A percentile compares a stretch with the other conserved stretches of the same genome.
These are phyloP conservation scores for Monomorium pharaonis DNA, from an alignment of 1,140 invertebrate genomes.

Conservation along the genomic window DNA sequence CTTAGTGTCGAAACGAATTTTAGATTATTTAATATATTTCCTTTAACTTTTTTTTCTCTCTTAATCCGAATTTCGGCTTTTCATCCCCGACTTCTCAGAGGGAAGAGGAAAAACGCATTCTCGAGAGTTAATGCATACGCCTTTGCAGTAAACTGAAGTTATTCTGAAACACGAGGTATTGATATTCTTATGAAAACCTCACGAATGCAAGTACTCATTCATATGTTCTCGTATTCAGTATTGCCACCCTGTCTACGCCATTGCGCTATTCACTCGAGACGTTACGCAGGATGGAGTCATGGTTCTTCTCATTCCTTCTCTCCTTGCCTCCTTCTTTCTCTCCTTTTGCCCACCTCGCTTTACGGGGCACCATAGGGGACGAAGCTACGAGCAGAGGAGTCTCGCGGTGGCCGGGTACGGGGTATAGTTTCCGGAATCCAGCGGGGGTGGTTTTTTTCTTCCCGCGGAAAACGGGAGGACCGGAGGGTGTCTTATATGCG, in stretches of 20 bases:
- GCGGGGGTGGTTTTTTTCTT: slow-evolving; percentile 73
- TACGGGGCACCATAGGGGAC: slow-evolving; percentile 41
- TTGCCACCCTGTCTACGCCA: slow-evolving; percentile 64
- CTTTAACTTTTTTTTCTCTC: neutral
- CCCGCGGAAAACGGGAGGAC: slow-evolving; percentile 75
- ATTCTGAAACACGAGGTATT: slow-evolving; percentile 37
- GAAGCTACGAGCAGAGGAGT: slow-evolving; percentile 47
- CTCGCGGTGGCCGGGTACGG: slow-evolving; percentile 12
- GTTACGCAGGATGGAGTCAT: slow-evolving; percentile 63
- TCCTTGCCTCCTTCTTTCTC: neutral
- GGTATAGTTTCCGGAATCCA: slow-evolving; percentile 74
- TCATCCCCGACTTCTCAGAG: neutral
- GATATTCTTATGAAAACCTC: slow-evolving; percentile 69
- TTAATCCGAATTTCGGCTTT: neutral
- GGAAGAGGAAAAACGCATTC: neutral
- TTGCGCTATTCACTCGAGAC: slow-evolving; percentile 70
- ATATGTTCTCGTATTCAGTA: slow-evolving; percentile 60
- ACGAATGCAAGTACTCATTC: slow-evolving; percentile 59
- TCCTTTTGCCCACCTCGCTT: slow-evolving; percentile 27
- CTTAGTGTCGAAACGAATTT: neutral
- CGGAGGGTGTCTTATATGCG: slow-evolving; percentile 76
- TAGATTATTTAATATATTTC: neutral
- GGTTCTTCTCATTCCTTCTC: slow-evolving; percentile 34
- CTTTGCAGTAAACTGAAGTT: slow-evolving; percentile 5
- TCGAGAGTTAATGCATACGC: neutral